Percentiles rank a stretch among this genome's conserved stretches.
Conservation (phyloP, 2,888 invertebrate species). For the Pharmacophagus antenor region DNA sequence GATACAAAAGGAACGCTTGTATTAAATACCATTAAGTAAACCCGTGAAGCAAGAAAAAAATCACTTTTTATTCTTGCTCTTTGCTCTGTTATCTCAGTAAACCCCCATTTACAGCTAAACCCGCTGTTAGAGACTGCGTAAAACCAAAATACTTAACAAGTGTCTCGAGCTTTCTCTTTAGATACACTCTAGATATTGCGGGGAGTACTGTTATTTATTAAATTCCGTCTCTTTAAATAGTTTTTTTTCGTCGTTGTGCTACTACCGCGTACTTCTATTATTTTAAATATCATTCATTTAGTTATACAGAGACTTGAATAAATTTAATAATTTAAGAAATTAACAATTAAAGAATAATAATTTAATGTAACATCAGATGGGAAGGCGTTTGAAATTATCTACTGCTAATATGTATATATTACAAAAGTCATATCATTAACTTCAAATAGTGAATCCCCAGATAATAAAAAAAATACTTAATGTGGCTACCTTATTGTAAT, state of each 20-base stretch:
- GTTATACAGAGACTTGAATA: no score
- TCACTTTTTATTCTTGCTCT: conserved; percentile 22
- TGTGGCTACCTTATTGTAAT: background rate
- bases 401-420: background rate
- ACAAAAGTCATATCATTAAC: background rate
- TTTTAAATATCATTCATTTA: background rate
- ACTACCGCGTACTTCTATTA: background rate
- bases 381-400: no score
- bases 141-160: conserved; percentile 29
- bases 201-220: background rate
- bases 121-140: conserved; percentile 29
- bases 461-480: background rate
- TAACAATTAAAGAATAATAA: no score
- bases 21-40: conserved; percentile 12
- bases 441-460: background rate
- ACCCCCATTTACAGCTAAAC: conserved; percentile 29
- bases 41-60: conserved; percentile 8
- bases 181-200: conserved; percentile 2
- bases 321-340: no score
- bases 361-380: no score
- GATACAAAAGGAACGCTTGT: background rate
- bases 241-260: background rate
- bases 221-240: background rate
- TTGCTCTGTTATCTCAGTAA: conserved; percentile 25
- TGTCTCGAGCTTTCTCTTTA: conserved; percentile 24